Percentiles rank a stretch among this genome's conserved stretches.
Conservation (phyloP, 2,113 vertebrate species). For the Coregonus clupeaformis region DNA sequence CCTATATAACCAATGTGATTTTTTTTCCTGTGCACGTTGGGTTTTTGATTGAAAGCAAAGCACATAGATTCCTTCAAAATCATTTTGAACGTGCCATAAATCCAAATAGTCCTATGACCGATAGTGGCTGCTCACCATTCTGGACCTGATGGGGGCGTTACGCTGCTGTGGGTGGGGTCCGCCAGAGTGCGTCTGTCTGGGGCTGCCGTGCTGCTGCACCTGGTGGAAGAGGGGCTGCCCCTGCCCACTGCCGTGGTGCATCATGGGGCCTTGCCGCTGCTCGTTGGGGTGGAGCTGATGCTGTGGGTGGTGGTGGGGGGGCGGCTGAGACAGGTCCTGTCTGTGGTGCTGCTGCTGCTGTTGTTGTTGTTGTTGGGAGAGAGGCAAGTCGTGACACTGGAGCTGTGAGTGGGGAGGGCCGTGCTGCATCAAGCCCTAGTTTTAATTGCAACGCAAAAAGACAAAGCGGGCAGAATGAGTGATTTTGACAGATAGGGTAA, state of each 20-base stretch:
- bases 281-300: slow-evolving; percentile 65
- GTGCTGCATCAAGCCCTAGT: slow-evolving; percentile 86
- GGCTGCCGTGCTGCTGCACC: slow-evolving; percentile 72
- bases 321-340: slow-evolving; percentile 72
- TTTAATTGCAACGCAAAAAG: slow-evolving; percentile 18
- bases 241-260: slow-evolving; percentile 71
- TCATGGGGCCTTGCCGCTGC: slow-evolving; percentile 68
- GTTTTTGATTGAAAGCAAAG: not conserved
- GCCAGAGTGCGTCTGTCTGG: slow-evolving; percentile 79
- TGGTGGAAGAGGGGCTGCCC: slow-evolving; percentile 84
- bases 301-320: slow-evolving; percentile 55
- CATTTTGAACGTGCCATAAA: too few species aligned
- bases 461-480: not conserved
- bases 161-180: slow-evolving; percentile 67
- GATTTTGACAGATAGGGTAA: not conserved
- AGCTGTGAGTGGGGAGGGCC: slow-evolving; percentile 80
- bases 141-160: slow-evolving; percentile 75
- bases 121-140: slow-evolving; percentile 79
- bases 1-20: not conserved
- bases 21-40: not conserved
- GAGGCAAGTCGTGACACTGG: slow-evolving; percentile 70
- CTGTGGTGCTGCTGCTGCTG: slow-evolving; percentile 81
- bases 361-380: slow-evolving; percentile 61
- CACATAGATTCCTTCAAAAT: too few species aligned
- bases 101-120: too few species aligned